Evolutionary conservation across 2,797 vertebrate genomes (phyloP).

Genomic region (Anabacerthia variegaticeps): DNA sequence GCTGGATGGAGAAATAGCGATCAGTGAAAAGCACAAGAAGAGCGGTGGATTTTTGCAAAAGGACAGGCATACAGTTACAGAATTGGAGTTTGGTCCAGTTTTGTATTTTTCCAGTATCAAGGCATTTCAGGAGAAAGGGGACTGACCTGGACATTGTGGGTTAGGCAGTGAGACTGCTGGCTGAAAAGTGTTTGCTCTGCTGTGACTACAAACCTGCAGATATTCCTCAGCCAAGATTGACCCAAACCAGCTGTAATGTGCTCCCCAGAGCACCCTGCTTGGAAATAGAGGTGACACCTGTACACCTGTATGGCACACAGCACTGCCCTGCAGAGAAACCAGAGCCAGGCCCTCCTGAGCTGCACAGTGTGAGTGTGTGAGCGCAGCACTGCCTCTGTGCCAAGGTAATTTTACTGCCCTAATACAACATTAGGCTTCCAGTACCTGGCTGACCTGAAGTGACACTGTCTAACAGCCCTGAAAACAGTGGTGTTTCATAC

Average conservation of each 20-base stretch:
- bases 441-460: background rate
- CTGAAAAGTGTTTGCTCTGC: background rate
- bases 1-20: slow-evolving; percentile 54
- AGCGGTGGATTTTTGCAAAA: background rate
- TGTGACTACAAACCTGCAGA: background rate
- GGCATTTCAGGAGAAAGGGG: slow-evolving; percentile 3
- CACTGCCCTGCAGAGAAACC: background rate
- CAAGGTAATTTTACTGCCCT: background rate
- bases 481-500: background rate
- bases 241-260: background rate
- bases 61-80: background rate
- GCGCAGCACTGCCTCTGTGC: background rate
- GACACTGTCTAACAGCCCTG: background rate
- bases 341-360: background rate
- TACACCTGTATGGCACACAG: background rate
- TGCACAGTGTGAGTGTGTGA: rapidly evolving
- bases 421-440: background rate
- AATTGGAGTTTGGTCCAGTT: background rate
- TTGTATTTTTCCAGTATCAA: background rate
- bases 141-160: background rate
- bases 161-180: background rate
- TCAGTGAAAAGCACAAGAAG: slow-evolving; percentile 58
- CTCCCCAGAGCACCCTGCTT: background rate
- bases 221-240: background rate
- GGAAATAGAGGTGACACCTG: background rate